Evolutionary conservation across 2,113 vertebrate species (phyloP).

Genomic region (Siniperca chuatsi): DNA sequence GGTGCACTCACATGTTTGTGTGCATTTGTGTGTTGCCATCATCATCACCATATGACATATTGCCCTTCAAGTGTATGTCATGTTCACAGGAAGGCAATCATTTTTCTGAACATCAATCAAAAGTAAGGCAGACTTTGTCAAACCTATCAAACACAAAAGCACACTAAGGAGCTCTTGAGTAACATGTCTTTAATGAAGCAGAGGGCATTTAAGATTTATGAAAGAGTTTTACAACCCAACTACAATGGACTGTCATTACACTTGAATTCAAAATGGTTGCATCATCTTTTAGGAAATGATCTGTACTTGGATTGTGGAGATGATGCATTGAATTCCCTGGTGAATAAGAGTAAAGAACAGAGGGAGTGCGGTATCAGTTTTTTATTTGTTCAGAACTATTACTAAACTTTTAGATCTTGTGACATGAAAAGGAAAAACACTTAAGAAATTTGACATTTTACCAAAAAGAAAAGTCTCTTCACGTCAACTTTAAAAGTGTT

Average conservation of each 20-base stretch:
- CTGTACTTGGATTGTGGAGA: constrained; percentile 51
- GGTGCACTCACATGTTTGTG: constrained; percentile 24
- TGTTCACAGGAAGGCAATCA: constrained; percentile 31
- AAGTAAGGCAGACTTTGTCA: constrained; percentile 43
- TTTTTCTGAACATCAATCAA: constrained; percentile 39
- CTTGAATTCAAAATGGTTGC: constrained; percentile 73
- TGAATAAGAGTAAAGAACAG: constrained; percentile 65
- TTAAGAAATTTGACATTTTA: constrained; percentile 50
- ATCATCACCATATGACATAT: constrained; percentile 31
- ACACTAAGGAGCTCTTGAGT: constrained; percentile 38
- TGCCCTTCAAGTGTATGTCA: constrained; percentile 63
- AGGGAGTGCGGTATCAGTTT: constrained; percentile 47
- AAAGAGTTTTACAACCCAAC: constrained; percentile 57
- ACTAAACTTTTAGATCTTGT: constrained; percentile 70
- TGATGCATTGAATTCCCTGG: constrained; percentile 55
- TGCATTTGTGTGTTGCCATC: constrained; percentile 22
- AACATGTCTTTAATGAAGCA: constrained; percentile 71
- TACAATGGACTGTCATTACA: constrained; percentile 78
- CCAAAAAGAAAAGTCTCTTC: constrained; percentile 19
- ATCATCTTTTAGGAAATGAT: constrained; percentile 76
- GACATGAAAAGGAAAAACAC: constrained; percentile 65
- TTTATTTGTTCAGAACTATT: constrained; percentile 60
- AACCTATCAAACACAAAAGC: constrained; percentile 61
- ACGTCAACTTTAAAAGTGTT: constrained; percentile 51
- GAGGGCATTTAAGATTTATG: constrained; percentile 72